Evolutionary conservation across 2,888 invertebrate species (phyloP), one percentile per base, ranked within the genome.

Genomic region (Pristionchus arcanus): DNA sequence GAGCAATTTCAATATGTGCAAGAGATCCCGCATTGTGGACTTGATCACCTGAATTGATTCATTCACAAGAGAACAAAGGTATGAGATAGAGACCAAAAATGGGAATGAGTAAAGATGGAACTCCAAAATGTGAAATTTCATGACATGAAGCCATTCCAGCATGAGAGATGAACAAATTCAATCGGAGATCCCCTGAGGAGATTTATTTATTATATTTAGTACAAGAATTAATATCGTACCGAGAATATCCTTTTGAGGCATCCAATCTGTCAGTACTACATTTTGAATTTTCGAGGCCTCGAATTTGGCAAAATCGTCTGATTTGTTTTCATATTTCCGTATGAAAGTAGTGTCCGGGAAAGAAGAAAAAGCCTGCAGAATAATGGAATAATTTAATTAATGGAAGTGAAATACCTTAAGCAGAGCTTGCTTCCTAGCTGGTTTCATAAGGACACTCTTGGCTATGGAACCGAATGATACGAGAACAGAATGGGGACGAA

Each of bases 61-160:
- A 49, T 49, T 49, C 11, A 9, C 11, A 49, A 49, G 42, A 49
- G 3, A 49, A 49, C 11, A 49, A 49, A 31, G 34, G 31, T 19
- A 21, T 37, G 34, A 81, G 31, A 4, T n/a, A n/a, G 28, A 49
- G 15, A 85, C 84, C 84, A 55, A 86, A 86, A 1, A 86, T 63
- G 9, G 86, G 87, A 42, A 87, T 55, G 25, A 68, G 66, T 13
- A 87, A n/a, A 49, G 53, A 42, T 15, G 87, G 87, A 42, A 87
- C 68, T 68, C 87, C 87, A 0, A 21, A 37, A 42, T 25, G 31
- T 2, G 87, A 11, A 15, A 68, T 68, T 28, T 87, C 87, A 25
- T 42, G 68, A 25, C 68, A 68, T 15, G 87, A 87, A 28, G 87
- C 87, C 87, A 87, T 87, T 68, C 87, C 87, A 31, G 68, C 87